Evolutionary conservation across 2,113 vertebrate genomes (phyloP).

Genomic region (Oplegnathus fasciatus): DNA sequence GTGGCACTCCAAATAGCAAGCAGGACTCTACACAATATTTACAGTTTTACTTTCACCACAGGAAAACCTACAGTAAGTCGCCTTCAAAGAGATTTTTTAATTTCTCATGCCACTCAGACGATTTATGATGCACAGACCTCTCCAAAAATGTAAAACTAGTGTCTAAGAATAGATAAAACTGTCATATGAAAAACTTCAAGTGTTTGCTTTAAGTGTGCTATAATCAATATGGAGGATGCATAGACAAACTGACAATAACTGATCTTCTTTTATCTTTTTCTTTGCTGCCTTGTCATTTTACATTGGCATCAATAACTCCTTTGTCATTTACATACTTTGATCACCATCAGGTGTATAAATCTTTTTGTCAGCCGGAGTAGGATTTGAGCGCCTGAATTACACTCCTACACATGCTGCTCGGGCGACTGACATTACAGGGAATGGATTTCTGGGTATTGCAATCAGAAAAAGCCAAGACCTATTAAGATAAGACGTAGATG

Average conservation of each 20-base stretch:
- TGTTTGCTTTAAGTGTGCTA: neutral
- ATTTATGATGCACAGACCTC: neutral
- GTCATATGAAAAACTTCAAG: neutral
- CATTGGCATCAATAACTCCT: conserved; percentile 50
- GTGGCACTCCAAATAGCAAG: neutral
- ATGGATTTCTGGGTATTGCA: conserved; percentile 54
- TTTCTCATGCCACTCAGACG: neutral
- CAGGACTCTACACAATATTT: conserved; percentile 5
- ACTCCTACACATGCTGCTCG: conserved; percentile 39
- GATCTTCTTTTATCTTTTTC: conserved; percentile 27
- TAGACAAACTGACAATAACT: conserved; percentile 31
- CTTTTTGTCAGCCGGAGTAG: conserved; percentile 47
- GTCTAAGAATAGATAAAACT: conserved; percentile 22
- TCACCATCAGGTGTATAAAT: conserved; percentile 68
- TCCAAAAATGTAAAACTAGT: neutral
- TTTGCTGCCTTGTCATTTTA: conserved; percentile 40
- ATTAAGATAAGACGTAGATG: conserved; percentile 74
- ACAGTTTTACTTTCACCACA: neutral
- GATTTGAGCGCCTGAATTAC: conserved; percentile 22
- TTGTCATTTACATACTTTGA: conserved; percentile 63
- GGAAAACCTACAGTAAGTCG: neutral
- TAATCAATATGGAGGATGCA: conserved; percentile 14
- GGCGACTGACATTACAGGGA: conserved; percentile 27
- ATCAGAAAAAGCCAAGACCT: conserved; percentile 55
- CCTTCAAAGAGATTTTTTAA: neutral